Percentiles rank a stretch among this genome's conserved stretches.
Evolutionary conservation across 1,140 invertebrate genomes (phyloP).

Genomic region (Drosophila jambulina): DNA sequence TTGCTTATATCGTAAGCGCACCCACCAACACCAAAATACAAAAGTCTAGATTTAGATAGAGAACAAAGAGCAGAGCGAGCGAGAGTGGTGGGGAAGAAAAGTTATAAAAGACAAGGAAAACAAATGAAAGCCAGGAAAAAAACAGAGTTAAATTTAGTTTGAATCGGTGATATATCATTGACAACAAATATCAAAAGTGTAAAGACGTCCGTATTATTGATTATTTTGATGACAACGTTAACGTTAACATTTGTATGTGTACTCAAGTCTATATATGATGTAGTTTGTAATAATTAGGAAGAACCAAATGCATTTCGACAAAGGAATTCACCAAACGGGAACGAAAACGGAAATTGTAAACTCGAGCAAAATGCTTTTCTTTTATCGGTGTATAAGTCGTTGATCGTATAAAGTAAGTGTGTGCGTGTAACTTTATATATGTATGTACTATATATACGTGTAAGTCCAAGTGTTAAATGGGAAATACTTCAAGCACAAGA

Average conservation of each 20-base stretch:
- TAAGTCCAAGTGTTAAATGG: slow-evolving; percentile 48
- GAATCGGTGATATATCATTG: slow-evolving; percentile 70
- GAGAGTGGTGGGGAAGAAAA: slow-evolving; percentile 1
- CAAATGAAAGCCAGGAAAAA: slow-evolving; percentile 13
- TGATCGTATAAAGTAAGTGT: slow-evolving; percentile 36
- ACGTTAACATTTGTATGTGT: slow-evolving; percentile 64
- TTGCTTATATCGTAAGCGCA: slow-evolving; percentile 44
- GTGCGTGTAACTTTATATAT: slow-evolving; percentile 36
- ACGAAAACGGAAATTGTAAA: slow-evolving; percentile 50
- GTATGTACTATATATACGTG: slow-evolving; percentile 19
- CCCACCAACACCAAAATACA: slow-evolving; percentile 72
- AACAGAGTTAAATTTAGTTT: slow-evolving; percentile 45
- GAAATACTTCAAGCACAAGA: slow-evolving; percentile 40
- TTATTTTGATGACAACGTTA: slow-evolving; percentile 51
- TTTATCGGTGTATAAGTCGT: slow-evolving; percentile 48
- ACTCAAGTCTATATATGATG: slow-evolving; percentile 41
- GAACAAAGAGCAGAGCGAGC: slow-evolving; percentile 8
- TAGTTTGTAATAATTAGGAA: slow-evolving; percentile 51
- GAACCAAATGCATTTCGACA: slow-evolving; percentile 73
- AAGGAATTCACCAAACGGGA: slow-evolving; percentile 61
- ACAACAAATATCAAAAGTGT: slow-evolving; percentile 67
- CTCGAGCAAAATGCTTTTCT: slow-evolving; percentile 61
- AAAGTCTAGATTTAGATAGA: slow-evolving; percentile 35
- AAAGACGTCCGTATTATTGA: slow-evolving; percentile 69
- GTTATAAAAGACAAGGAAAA: slow-evolving; percentile 15